Percentiles rank a stretch among this genome's conserved stretches.
Conservation (phyloP, 2,888 invertebrate genomes). For the Brachyptera putata region DNA sequence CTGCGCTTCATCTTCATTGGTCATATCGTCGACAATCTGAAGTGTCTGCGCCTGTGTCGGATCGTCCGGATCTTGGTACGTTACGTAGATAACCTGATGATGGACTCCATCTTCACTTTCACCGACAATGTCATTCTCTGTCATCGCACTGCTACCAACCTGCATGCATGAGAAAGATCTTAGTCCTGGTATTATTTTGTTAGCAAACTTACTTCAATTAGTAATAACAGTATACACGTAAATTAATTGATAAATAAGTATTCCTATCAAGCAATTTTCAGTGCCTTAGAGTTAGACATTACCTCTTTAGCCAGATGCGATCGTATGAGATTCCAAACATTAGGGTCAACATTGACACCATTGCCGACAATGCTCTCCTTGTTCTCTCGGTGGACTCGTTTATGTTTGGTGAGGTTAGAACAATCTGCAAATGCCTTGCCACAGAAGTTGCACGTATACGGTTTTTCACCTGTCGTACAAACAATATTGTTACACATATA, state of each 20-base stretch:
- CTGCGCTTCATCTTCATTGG: not conserved
- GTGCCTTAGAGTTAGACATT: too few species aligned
- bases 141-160: too few species aligned
- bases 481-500: too few species aligned
- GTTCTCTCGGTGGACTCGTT: constrained; percentile 44
- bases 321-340: constrained; percentile 37
- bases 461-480: constrained; percentile 52
- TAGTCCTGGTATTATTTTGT: too few species aligned
- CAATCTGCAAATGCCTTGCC: constrained; percentile 70
- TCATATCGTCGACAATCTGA: constrained; percentile 38
- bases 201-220: too few species aligned
- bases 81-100: constrained; percentile 50
- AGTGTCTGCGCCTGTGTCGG: constrained; percentile 45
- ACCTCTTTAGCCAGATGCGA: constrained; percentile 42
- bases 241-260: too few species aligned
- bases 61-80: constrained; percentile 48
- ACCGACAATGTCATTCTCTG: not conserved
- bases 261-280: too few species aligned
- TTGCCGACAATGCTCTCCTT: constrained; percentile 34
- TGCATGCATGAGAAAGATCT: too few species aligned
- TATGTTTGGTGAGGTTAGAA: constrained; percentile 69
- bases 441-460: constrained; percentile 67
- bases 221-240: too few species aligned
- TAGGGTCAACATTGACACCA: constrained; percentile 28
- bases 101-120: constrained; percentile 27